phyloP scores from a whole-genome alignment of 2,888 invertebrate genomes.

The Periphyllus acericola region DNA sequence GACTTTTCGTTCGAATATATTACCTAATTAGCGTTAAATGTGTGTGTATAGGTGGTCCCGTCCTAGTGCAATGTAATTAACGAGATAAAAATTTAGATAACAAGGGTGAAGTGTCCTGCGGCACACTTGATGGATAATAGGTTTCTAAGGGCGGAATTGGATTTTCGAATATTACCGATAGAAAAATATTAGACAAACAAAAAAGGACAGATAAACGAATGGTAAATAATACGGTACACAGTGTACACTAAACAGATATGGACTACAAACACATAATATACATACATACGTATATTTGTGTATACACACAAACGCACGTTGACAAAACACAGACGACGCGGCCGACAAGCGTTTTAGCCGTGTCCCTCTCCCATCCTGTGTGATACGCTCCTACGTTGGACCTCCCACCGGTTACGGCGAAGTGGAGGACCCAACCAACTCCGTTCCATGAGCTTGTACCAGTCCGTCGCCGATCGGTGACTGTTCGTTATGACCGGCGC shows the following conservation, averaged over 20 bases:
- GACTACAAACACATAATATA: slow-evolving; percentile 17
- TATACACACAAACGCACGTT: slow-evolving; percentile 11
- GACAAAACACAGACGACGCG: slow-evolving; percentile 53
- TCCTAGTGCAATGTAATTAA: neutral
- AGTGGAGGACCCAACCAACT: slow-evolving; percentile 42
- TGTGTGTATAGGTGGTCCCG: neutral
- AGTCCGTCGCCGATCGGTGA: slow-evolving; percentile 52
- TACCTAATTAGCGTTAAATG: too few relatives aligned
- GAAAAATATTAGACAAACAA: neutral
- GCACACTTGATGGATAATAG: neutral
- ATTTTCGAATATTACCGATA: neutral
- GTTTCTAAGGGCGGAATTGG: neutral
- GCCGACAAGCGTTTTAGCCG: slow-evolving; percentile 35
- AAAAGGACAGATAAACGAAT: neutral
- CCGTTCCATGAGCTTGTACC: slow-evolving; percentile 43
- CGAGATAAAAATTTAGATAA: neutral
- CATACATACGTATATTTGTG: neutral
- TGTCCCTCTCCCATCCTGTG: slow-evolving; percentile 9
- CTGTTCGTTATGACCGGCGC: neutral
- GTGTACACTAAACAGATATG: slow-evolving; percentile 28
- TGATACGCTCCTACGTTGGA: neutral
- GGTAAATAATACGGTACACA: neutral
- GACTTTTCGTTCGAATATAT: neutral
- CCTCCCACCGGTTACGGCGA: slow-evolving; percentile 55
- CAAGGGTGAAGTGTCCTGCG: neutral